Base-by-base conservation (phyloP, 2,888 invertebrate genomes). In the Coenonympha glycerion region DNA sequence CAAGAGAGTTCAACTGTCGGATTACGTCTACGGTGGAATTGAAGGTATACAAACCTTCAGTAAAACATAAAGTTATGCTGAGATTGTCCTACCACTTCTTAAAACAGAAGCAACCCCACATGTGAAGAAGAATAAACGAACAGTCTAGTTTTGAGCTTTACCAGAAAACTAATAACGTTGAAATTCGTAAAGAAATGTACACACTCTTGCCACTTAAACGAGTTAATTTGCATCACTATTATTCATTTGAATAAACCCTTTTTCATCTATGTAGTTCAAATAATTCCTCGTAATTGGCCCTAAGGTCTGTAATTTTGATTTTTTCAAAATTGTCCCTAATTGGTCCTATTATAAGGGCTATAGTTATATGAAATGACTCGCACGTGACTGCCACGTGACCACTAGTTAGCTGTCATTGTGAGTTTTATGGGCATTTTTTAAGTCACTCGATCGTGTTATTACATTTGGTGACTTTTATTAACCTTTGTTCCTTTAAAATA, bases 281-380 rank as follows among this genome's bases (percentile, higher is more conserved):
- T 63, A 61, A 63, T 62, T 57, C 49, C 44, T 40, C 26, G 60
- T 61, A 64, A 64, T 64, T 65, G 64, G 59, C 50, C 13, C 52
- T 50, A 53, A 50, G 55, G 57, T 56, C 49, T 59, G 58, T 56
- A 59, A 64, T 61, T 64, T 60, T 34, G 52, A 52, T 44, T 46
- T 54, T 50, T 48, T 22, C n/a, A 22, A 21, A 13, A 37, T 37
- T 37, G 37, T 55, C 53, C 42, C 52, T 53, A 53, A 44, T 44
- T 44, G 44, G 56, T 50, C 49, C 53, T 53, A 53, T 59, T 55
- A 57, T 59, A 54, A 53, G 52, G 53, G 46, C 50, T 48, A 49
- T 59, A 52, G 57, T 56, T 54, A 57, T 56, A 47, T 59, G n/a
- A 48, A 57, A 56, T 53, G 39, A 16, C 18, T 44, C 49, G 45